Base-by-base conservation (phyloP, 2,797 vertebrate genomes). In the Hoplostethus mediterraneus region DNA sequence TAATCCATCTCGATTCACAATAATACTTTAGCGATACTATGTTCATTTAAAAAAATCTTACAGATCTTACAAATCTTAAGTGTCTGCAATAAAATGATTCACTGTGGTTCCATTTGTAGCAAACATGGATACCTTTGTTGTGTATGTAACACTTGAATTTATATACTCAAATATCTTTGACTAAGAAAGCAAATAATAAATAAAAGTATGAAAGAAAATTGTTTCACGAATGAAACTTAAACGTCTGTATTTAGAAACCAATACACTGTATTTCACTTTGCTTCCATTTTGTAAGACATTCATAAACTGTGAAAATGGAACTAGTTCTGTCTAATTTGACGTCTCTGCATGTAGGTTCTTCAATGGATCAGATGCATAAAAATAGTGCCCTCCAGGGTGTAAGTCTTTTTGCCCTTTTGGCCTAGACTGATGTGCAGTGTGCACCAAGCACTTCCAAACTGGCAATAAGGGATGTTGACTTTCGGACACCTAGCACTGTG, bases 71-170 rank as follows among this genome's bases (percentile, higher is more conserved):
- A 28, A 28, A 28, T 28, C 28, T 28, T 28, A 28, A 28, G 28
- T 36, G 30, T 21, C 6, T 45, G 59, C 44, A 47, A 55, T 21
- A 53, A 30, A 95, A 95, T 92, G 93, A 89, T 47, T 44, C 21
- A 71, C 40, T 55, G 59, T 72, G 59, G 13, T 73, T 77, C 52
- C 56, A 42, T 28, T 65, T 56, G 25, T 28, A 54, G 63, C 45
- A 65, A 62, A 69, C 53, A 5, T 55, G 7, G 30, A 14, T 55
- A 33, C 30, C 10, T 7, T 28, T 5, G 13, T 45, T 45, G 47
- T 49, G 6, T 49, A 9, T 17, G 47, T 49, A 6, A 49, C 47
- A 49, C n/a, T 17, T n/a, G 5, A 17, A 21, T 49, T 21, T 49
- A 21, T 3, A 17, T 14, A 4, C 47, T 17, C 16, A 49, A 9